Base-by-base conservation (phyloP, 2,113 vertebrate genomes). In the Myxocyprinus asiaticus region DNA sequence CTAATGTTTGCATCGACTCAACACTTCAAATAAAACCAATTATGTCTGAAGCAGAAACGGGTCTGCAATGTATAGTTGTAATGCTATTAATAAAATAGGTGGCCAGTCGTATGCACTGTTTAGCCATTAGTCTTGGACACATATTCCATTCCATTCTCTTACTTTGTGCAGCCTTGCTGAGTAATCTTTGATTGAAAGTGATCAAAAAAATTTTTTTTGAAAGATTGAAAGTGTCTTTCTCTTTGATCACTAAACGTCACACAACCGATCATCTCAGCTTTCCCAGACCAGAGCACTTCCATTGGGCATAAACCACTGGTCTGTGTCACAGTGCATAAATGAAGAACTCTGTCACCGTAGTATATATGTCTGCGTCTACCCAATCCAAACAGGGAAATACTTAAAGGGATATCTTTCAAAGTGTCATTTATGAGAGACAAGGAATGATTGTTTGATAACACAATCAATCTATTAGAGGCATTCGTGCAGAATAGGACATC, bases 11-110 rank as follows among this genome's bases (percentile, higher is more conserved):
- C 75, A 22, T 7, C 10, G 42, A 62, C 69, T 75, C 71, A 74
- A 83, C 81, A 68, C 81, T 85, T 70, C 78, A 81, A 75, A 81
- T 78, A 81, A 85, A 86, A 81, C 67, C 79, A 79, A 83, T 85
- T 83, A 82, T 79, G 77, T 73, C 74, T 77, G 66, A 81, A 77
- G 76, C 33, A 79, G 69, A 66, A 69, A 72, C 78, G 55, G 53
- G 45, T 63, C 63, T 71, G 77, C 65, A 43, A 22, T 74, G 51
- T 73, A 74, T 44, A 61, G 67, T 78, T 77, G 45, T 77, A 73
- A 73, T 80, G 61, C 66, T 74, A 86, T 87, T 81, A 83, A 87
- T 87, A 84, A 87, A 83, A 83, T 73, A 75, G 81, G 83, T 80
- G 61, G 70, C 17, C 63, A 61, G 67, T 53, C 64, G 69, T 79